Evolutionary conservation across 1,140 invertebrate species (phyloP), one percentile per base, ranked within the genome.

Genomic region (Microplitis mediator): DNA sequence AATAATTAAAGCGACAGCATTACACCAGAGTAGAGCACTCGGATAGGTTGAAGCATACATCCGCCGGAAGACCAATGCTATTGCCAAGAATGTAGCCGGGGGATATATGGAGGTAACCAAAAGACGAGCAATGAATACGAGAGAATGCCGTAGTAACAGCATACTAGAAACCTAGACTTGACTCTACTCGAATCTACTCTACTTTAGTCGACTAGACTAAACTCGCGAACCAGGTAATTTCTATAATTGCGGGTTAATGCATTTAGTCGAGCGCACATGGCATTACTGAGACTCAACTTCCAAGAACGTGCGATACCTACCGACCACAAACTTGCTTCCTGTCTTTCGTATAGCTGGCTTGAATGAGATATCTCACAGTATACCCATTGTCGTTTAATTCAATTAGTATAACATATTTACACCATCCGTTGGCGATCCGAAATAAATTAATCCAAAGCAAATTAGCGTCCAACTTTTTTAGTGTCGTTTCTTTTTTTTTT

Each of bases 201-300:
- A 45, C 39, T 45, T 9, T 6, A 45, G 6, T 9, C 6, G 39
- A 45, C 39, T 45, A 56, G 60, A 62, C 32, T 62, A 62, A 34
- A 62, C 60, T 62, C 35, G 63, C 63, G 31, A 65, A 65, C 67
- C 69, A 56, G 75, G 79, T 81, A 81, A 81, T 81, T 81, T 81
- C 80, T 78, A 81, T 81, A 81, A 81, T 81, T 81, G 77, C 78
- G 75, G 78, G 78, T 77, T 81, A 81, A 81, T 80, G 78, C 78
- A 74, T 80, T 81, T 79, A 75, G 74, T 63, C 69, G 74, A 58
- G 68, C 75, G 73, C 74, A 80, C 75, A 76, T 77, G 79, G 73
- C 74, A 64, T 73, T 39, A 58, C 75, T 69, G 68, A 78, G 75
- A 75, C 52, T n/a, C n/a, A 13, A 16, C 23, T 78, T 71, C 63